Base-by-base conservation (phyloP, 2,113 vertebrate species). In the Microcebus lehilahytsara region DNA sequence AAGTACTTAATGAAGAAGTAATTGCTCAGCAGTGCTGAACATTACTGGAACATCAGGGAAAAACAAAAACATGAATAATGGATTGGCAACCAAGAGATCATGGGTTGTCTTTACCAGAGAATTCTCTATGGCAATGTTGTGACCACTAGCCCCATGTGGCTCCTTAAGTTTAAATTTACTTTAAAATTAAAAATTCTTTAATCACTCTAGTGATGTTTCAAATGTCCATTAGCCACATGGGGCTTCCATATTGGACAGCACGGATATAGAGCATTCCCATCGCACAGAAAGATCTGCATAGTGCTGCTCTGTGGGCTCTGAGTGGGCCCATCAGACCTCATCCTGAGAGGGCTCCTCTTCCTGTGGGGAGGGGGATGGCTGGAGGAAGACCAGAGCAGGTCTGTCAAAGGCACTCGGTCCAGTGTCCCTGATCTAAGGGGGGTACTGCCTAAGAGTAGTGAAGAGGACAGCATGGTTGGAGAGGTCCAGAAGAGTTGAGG, bases 291-390 rank as follows among this genome's bases (percentile, higher is more conserved):
- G 66, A 17, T 60, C 37, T 72, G 1, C 72, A 9, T 27, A 30
- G 34, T 78, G 32, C 10, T 42, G 0, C 40, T 25, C 8, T 7
- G 6, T 20, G 53, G 51, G 2, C 34, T 77, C 46, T 81, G 37
- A n/a, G 42, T 75, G 51, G 62, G 2, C 30, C 9, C 3, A 32
- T 37, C 37, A 12, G 78, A 30, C 40, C 9, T 46, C 78, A 34
- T 19, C 34, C 23, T 42, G 1, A 30, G 16, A 74, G 79, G 62
- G 23, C 5, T 49, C 69, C 64, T 46, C 22, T 71, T 40, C 23
- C 23, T 34, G 0, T n/a, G 37, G 9, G 5, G 58, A 90, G 4
- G 9, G 34, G 2, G 7, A 1, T 56, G 64, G 9, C 42, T 8
- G 60, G 37, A 78, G 62, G 77, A 67, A 46, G 10, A 49, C 2